Conservation (phyloP, 2,888 invertebrate genomes). For the Toxonevra muliebris region DNA sequence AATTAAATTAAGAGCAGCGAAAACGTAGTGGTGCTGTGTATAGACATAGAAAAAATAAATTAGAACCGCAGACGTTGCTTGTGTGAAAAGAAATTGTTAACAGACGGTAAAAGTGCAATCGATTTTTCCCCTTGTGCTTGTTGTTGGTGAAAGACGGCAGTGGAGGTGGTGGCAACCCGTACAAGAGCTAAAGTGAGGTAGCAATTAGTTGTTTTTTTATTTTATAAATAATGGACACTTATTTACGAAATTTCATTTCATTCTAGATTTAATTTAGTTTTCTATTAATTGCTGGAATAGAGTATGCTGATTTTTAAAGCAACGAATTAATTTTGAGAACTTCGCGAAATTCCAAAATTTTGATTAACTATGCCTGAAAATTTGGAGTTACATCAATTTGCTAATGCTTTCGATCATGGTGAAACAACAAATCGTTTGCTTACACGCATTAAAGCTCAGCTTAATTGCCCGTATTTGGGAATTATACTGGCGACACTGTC, state of each 20-base stretch:
- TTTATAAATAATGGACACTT: no score
- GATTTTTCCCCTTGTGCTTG: slow-evolving; percentile 19
- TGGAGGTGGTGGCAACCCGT: no score
- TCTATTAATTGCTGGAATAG: no score
- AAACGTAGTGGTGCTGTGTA: background rate
- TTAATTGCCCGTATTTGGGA: slow-evolving; percentile 81
- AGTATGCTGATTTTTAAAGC: no score
- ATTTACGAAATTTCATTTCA: no score
- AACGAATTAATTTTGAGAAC: no score
- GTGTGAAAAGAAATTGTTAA: background rate
- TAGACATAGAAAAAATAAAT: background rate
- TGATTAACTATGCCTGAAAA: slow-evolving; percentile 74
- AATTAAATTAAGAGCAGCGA: slow-evolving; percentile 12
- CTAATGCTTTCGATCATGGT: slow-evolving; percentile 68
- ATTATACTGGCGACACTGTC: slow-evolving; percentile 85
- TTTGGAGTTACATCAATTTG: slow-evolving; percentile 82
- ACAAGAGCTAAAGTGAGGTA: no score
- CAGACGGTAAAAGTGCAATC: slow-evolving; percentile 10
- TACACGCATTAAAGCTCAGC: slow-evolving; percentile 56
- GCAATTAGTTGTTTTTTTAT: no score
- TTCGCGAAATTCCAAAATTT: background rate
- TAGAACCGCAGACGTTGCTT: background rate
- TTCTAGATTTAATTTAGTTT: no score
- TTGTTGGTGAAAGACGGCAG: no score
- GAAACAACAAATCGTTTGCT: slow-evolving; percentile 56